Percentiles rank a stretch among this genome's conserved stretches.
These are phyloP conservation scores for Apotomis turbidana DNA, from an alignment of 2,888 invertebrate genomes.

Conservation along the genomic window DNA sequence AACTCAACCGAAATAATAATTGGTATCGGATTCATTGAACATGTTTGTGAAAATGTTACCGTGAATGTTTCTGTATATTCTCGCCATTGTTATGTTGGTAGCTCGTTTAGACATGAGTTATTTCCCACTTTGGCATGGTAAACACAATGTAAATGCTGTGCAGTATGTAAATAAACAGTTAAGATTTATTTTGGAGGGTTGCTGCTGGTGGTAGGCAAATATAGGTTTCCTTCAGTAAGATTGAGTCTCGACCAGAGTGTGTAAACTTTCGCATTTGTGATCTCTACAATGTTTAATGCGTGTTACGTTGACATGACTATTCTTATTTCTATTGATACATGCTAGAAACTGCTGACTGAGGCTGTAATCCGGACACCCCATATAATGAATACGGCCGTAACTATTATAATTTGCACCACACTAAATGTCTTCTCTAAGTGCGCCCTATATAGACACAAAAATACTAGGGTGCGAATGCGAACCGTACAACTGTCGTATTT, in stretches of 20 bases:
- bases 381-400: too few relatives aligned
- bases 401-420: too few relatives aligned
- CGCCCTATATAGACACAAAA: too few relatives aligned
- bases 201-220: background rate
- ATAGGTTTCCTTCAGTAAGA: background rate
- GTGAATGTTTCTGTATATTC: slow-evolving; percentile 18
- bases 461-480: too few relatives aligned
- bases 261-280: background rate
- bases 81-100: slow-evolving; percentile 8
- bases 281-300: too few relatives aligned
- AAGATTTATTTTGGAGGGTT: background rate
- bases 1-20: slow-evolving; percentile 59
- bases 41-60: slow-evolving; percentile 49
- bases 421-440: too few relatives aligned
- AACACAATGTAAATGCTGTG: background rate
- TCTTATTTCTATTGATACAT: too few relatives aligned
- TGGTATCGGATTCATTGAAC: slow-evolving; percentile 51
- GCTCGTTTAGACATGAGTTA: background rate
- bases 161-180: background rate
- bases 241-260: background rate
- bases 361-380: too few relatives aligned
- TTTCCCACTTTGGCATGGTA: background rate
- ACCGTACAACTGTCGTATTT: too few relatives aligned
- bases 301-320: too few relatives aligned
- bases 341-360: too few relatives aligned